Evolutionary conservation across 2,797 vertebrate genomes (phyloP).

Genomic region (Crocodylus rhombifer): DNA sequence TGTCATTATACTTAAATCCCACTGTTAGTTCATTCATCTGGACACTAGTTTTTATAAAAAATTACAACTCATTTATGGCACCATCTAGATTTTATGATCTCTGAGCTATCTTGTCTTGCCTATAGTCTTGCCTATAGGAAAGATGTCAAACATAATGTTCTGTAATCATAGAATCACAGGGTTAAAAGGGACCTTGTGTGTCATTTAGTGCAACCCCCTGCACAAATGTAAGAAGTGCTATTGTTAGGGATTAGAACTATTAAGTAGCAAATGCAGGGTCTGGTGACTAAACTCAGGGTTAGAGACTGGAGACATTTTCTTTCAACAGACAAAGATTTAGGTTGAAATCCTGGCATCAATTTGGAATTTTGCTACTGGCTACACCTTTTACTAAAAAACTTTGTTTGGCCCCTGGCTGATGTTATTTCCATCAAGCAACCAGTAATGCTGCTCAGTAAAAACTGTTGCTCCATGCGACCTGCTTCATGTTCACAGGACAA

Average conservation of each 20-base stretch:
- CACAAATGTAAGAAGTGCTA: conserved; percentile 19
- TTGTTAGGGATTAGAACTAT: conserved; percentile 49
- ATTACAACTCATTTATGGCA: conserved; percentile 34
- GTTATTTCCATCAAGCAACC: no score
- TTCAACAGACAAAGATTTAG: conserved; percentile 36
- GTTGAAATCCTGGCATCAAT: conserved; percentile 41
- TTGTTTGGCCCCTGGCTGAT: no score
- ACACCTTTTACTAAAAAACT: not conserved
- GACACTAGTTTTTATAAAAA: conserved; percentile 61
- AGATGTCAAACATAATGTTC: not conserved
- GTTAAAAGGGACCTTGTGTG: no score
- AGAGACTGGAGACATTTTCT: conserved; percentile 54
- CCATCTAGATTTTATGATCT: conserved; percentile 53
- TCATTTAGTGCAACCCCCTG: no score
- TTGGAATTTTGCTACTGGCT: conserved; percentile 49
- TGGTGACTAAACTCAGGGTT: conserved; percentile 36
- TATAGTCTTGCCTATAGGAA: not conserved
- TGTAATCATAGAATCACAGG: no score
- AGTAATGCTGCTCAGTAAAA: no score
- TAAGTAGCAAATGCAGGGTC: conserved; percentile 33
- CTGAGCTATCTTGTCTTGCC: conserved; percentile 1
- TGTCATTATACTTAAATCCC: conserved; percentile 73
- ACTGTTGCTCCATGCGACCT: no score
- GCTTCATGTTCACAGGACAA: no score
- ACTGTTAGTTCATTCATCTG: conserved; percentile 66